phyloP scores from a whole-genome alignment of 2,113 vertebrate species.

The Crotalus horridus region DNA sequence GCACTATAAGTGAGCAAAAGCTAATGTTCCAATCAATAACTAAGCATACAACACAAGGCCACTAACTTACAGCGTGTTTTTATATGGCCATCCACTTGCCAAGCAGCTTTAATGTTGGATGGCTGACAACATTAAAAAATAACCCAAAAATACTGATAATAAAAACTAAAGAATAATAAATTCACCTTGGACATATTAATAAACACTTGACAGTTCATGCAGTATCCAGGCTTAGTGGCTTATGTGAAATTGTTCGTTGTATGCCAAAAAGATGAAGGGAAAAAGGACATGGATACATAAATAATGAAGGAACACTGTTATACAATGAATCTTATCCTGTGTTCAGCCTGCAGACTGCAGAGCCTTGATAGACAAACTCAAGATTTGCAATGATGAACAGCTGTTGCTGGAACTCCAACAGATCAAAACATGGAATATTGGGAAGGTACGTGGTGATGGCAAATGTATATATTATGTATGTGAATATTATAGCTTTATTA shows the following conservation, averaged over 20 bases:
- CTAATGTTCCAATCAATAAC: neutral
- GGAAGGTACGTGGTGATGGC: constrained; percentile 77
- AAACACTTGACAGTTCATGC: neutral
- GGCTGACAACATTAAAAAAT: neutral
- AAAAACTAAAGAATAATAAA: neutral
- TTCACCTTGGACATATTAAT: neutral
- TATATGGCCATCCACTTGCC: neutral
- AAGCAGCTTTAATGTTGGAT: neutral
- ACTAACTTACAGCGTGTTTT: neutral
- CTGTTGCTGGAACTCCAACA: constrained; percentile 89
- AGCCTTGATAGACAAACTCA: constrained; percentile 92
- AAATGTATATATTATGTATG: neutral
- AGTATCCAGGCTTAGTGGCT: neutral
- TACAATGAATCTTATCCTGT: neutral
- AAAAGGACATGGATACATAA: neutral
- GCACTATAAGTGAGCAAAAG: neutral
- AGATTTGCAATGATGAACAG: constrained; percentile 89
- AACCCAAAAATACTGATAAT: neutral
- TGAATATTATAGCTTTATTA: neutral
- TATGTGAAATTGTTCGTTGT: neutral
- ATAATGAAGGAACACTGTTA: neutral
- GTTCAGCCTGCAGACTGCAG: constrained; percentile 90
- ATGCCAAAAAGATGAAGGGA: neutral
- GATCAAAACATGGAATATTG: constrained; percentile 97
- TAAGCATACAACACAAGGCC: neutral